Evolutionary conservation across 2,797 vertebrate genomes (phyloP).

Genomic region (Coranthus polyacanthus): DNA sequence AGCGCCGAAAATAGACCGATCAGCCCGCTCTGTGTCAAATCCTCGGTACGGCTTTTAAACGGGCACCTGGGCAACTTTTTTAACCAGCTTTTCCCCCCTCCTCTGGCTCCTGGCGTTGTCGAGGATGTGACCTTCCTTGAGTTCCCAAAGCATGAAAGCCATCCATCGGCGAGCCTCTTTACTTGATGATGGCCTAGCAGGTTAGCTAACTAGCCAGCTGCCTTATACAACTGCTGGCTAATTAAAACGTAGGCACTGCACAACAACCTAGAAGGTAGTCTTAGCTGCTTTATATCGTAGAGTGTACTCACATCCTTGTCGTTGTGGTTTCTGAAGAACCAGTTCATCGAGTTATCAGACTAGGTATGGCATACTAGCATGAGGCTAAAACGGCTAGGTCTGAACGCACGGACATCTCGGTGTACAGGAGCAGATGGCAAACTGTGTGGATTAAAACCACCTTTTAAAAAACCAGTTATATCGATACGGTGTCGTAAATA

Average conservation of each 20-base stretch:
- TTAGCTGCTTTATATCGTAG: too few species aligned
- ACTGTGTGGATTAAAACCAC: slow-evolving; percentile 3
- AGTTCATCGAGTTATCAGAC: slow-evolving; percentile 75
- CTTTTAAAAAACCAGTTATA: neutral
- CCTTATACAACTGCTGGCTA: neutral
- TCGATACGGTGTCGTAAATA: neutral
- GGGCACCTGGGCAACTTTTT: slow-evolving; percentile 49
- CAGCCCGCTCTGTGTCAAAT: accelerated
- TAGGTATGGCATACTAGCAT: slow-evolving; percentile 62
- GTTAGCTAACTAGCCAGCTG: slow-evolving; percentile 70
- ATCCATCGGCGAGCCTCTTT: slow-evolving; percentile 76
- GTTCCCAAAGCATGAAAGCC: slow-evolving; percentile 73
- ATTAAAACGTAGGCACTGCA: neutral
- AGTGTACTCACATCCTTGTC: neutral
- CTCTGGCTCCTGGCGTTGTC: slow-evolving; percentile 65
- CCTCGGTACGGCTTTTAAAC: neutral
- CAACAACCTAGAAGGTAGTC: neutral
- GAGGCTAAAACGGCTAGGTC: slow-evolving; percentile 76
- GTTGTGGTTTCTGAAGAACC: slow-evolving; percentile 56
- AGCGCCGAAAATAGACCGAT: neutral
- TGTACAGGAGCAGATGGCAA: slow-evolving; percentile 40
- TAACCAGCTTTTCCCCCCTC: slow-evolving; percentile 46
- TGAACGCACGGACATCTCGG: slow-evolving; percentile 60
- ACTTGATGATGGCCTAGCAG: slow-evolving; percentile 79
- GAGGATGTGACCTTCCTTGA: slow-evolving; percentile 86